Evolutionary conservation across 2,797 vertebrate genomes (phyloP).

Genomic region (Muraenolepis orangiensis): DNA sequence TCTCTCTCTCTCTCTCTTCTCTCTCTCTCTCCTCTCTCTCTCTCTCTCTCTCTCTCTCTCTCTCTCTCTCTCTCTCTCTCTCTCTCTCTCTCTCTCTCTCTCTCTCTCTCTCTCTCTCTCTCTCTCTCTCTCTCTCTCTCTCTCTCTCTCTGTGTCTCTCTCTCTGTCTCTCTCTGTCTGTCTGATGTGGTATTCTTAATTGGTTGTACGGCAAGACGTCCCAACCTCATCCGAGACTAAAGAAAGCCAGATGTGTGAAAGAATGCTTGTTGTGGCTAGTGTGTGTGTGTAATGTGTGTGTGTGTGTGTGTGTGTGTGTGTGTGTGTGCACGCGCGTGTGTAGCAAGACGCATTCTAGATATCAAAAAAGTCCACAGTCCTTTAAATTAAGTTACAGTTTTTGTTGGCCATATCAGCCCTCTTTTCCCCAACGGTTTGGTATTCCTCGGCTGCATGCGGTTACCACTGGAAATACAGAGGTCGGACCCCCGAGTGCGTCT

Average conservation of each 20-base stretch:
- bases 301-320: neutral
- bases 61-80: neutral
- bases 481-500: neutral
- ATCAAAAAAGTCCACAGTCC: neutral
- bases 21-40: too few relatives aligned
- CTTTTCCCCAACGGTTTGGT: too few relatives aligned
- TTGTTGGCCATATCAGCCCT: too few relatives aligned
- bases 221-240: neutral
- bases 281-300: neutral
- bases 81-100: neutral
- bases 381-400: too few relatives aligned
- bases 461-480: neutral
- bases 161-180: neutral
- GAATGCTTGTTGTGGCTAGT: neutral
- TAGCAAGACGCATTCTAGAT: neutral
- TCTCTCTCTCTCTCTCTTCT: neutral
- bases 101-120: neutral
- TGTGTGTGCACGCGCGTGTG: neutral
- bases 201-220: constrained; percentile 1
- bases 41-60: neutral
- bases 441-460: too few relatives aligned
- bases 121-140: too few relatives aligned
- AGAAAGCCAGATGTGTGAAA: constrained; percentile 13
- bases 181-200: constrained; percentile 2
- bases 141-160: neutral